Evolutionary conservation across 2,113 vertebrate genomes (phyloP).

Genomic region (Etheostoma spectabile): DNA sequence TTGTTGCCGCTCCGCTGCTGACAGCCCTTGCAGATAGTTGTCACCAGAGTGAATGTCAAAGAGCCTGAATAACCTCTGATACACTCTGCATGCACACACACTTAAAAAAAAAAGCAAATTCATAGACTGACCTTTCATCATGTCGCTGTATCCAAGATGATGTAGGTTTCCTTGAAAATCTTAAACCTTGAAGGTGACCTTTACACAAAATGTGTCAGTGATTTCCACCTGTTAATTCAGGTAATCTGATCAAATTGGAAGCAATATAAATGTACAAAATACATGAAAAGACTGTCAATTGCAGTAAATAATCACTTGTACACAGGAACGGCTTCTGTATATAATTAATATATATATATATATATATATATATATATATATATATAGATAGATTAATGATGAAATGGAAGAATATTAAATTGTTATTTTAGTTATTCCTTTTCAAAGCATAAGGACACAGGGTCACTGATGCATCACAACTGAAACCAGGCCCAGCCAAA

Average conservation of each 20-base stretch:
- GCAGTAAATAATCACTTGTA: neutral
- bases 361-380: no score
- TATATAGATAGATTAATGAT: neutral
- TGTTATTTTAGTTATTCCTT: constrained; percentile 44
- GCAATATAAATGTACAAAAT: constrained; percentile 1
- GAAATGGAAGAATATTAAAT: constrained; percentile 35
- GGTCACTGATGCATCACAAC: constrained; percentile 42
- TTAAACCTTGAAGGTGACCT: neutral
- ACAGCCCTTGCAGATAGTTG: constrained; percentile 30
- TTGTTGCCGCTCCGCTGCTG: constrained; percentile 32
- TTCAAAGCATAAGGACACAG: constrained; percentile 59
- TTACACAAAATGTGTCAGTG: neutral
- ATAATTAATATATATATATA: no score
- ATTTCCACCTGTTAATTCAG: neutral
- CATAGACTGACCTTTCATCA: neutral
- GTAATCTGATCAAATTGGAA: neutral
- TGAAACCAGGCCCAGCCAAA: constrained; percentile 39
- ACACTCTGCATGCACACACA: constrained; percentile 10
- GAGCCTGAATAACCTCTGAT: constrained; percentile 25
- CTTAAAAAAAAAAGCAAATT: neutral
- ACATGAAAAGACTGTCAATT: neutral
- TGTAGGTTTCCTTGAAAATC: neutral
- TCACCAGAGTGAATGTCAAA: constrained; percentile 16
- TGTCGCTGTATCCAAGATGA: neutral
- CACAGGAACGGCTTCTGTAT: neutral